Conservation (phyloP, 2,113 vertebrate genomes). For the Oceanodroma tethys region DNA sequence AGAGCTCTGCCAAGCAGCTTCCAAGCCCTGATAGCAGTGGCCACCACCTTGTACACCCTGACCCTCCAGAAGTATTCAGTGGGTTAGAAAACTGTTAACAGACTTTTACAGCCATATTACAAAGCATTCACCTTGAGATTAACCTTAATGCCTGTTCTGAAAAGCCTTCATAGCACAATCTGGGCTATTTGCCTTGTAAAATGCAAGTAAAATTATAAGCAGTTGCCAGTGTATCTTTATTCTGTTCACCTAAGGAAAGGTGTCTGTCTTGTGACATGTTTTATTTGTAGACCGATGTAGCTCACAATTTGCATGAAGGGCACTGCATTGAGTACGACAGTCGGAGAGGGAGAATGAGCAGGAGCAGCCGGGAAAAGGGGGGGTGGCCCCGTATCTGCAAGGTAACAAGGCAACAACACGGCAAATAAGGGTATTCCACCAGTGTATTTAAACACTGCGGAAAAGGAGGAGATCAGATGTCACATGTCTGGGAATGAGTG, state of each 20-base stretch:
- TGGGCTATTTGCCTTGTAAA: background rate
- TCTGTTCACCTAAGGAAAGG: background rate
- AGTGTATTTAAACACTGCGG: background rate
- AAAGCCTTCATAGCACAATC: background rate
- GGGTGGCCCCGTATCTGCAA: background rate
- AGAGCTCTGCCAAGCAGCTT: background rate
- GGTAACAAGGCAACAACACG: background rate
- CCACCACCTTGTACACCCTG: fast-evolving
- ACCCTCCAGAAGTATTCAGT: background rate
- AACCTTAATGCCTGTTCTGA: background rate
- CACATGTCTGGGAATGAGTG: background rate
- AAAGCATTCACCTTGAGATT: background rate
- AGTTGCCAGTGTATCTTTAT: background rate
- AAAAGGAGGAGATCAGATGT: background rate
- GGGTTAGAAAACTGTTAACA: background rate
- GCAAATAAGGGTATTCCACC: background rate
- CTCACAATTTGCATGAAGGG: background rate
- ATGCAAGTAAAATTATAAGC: background rate
- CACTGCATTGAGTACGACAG: fast-evolving
- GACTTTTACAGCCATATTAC: background rate
- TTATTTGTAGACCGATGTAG: background rate
- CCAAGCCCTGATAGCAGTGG: fast-evolving
- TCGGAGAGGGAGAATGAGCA: background rate
- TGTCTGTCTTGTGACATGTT: background rate
- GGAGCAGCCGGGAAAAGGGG: background rate